Conservation (phyloP, 2,797 vertebrate species). For the Gymnodraco acuticeps region DNA sequence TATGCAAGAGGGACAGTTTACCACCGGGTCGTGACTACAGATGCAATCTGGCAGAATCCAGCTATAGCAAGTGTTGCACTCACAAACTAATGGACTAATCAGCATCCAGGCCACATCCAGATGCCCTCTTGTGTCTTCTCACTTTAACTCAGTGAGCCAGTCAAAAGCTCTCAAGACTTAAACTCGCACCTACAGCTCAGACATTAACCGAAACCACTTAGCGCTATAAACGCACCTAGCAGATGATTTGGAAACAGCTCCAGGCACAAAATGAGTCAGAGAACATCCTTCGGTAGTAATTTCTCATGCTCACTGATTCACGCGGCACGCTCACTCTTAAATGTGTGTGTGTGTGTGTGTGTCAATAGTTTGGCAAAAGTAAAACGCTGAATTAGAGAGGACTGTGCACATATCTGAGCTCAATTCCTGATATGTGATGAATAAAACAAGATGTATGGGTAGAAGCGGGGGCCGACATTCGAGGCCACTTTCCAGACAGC, state of each 20-base stretch:
- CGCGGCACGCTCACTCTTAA: background rate
- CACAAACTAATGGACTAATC: conserved; percentile 58
- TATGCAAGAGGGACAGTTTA: conserved; percentile 43
- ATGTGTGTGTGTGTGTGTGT: background rate
- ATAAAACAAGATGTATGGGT: conserved; percentile 23
- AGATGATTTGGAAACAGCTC: conserved; percentile 48
- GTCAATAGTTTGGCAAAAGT: conserved; percentile 59
- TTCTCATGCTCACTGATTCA: conserved; percentile 52
- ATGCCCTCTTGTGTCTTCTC: conserved; percentile 25
- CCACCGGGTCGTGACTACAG: conserved; percentile 49
- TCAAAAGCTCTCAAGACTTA: conserved; percentile 25
- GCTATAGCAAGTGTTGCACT: conserved; percentile 30
- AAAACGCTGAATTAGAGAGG: conserved; percentile 37
- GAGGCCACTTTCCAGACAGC: conserved; percentile 28
- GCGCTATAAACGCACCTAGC: conserved; percentile 47
- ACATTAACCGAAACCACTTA: conserved; percentile 44
- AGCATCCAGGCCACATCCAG: conserved; percentile 51
- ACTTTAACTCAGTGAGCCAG: conserved; percentile 37
- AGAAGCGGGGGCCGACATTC: conserved; percentile 22
- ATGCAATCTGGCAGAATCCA: conserved; percentile 45
- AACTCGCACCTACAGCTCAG: conserved; percentile 29
- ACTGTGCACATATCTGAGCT: conserved; percentile 17
- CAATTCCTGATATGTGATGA: conserved; percentile 21
- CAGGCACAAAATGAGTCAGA: conserved; percentile 51
- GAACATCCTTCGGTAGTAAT: conserved; percentile 48